A percentile compares a stretch with the other conserved stretches of the same genome.
Conservation (phyloP, 2,888 invertebrate species). For the Stenoptilia bipunctidactyla region DNA sequence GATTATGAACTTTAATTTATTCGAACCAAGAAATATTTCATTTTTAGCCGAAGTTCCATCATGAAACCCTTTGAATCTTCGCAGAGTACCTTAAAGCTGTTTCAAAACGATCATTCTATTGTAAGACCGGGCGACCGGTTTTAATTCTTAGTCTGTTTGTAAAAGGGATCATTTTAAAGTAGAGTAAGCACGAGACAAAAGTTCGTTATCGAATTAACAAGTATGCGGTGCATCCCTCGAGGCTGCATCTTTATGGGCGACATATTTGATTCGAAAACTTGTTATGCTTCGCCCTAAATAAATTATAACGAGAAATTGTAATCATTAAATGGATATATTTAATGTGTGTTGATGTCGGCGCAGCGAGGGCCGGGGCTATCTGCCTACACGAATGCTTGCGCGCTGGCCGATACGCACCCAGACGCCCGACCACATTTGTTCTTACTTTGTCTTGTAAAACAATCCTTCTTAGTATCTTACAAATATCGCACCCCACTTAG, state of each 20-base stretch:
- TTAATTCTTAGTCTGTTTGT: conserved; percentile 63
- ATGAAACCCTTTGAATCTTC: conserved; percentile 61
- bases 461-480: too few species aligned
- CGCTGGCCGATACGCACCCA: conserved; percentile 47
- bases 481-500: too few species aligned
- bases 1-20: conserved; percentile 70
- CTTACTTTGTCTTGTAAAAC: background rate
- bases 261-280: conserved; percentile 71
- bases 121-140: conserved; percentile 53
- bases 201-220: conserved; percentile 59
- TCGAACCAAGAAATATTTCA: conserved; percentile 66
- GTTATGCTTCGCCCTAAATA: conserved; percentile 70
- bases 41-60: conserved; percentile 45
- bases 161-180: conserved; percentile 53
- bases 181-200: conserved; percentile 39
- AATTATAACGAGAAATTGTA: conserved; percentile 71
- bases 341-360: conserved; percentile 51
- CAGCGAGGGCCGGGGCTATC: conserved; percentile 37
- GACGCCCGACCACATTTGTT: background rate
- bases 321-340: conserved; percentile 69
- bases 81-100: conserved; percentile 35
- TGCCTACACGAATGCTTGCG: conserved; percentile 61
- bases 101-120: conserved; percentile 60
- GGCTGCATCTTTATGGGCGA: conserved; percentile 70
- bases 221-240: conserved; percentile 59